Evolutionary conservation across 2,888 invertebrate genomes (phyloP).

Genomic region (Xestia c-nigrum): DNA sequence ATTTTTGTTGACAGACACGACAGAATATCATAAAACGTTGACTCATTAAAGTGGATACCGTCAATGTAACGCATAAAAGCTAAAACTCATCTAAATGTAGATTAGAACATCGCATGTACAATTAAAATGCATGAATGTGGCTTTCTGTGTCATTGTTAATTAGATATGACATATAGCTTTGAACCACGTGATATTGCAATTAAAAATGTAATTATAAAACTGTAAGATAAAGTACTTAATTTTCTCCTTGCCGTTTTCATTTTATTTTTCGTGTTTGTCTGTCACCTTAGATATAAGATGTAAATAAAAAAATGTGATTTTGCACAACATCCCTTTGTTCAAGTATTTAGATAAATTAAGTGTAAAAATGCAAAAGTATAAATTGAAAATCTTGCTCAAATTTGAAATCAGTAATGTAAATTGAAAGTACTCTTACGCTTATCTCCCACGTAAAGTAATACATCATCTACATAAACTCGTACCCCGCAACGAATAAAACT

Average conservation of each 20-base stretch:
- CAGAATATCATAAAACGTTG: constrained; percentile 55
- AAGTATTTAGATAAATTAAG: neutral
- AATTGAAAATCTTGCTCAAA: neutral
- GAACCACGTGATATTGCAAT: constrained; percentile 51
- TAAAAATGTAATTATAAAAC: constrained; percentile 60
- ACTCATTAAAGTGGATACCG: constrained; percentile 53
- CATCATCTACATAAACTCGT: constrained; percentile 10
- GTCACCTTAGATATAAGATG: constrained; percentile 51
- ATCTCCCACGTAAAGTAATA: constrained; percentile 3
- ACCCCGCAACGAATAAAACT: constrained; percentile 29
- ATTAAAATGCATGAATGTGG: constrained; percentile 75
- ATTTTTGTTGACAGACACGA: constrained; percentile 38
- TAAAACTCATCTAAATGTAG: constrained; percentile 70
- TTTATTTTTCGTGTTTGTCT: constrained; percentile 52
- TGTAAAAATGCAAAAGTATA: neutral
- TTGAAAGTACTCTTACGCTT: neutral
- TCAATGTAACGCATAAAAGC: constrained; percentile 60
- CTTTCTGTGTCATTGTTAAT: constrained; percentile 71
- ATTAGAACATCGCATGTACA: constrained; percentile 71
- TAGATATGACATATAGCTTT: constrained; percentile 58
- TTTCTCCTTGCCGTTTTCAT: constrained; percentile 75
- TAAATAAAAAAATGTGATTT: constrained; percentile 19
- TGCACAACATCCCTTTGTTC: constrained; percentile 11
- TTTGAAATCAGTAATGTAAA: neutral
- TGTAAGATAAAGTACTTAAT: constrained; percentile 72